These are phyloP conservation scores for Antennarius maculatus DNA, from an alignment of 2,797 vertebrate genomes.

Conservation along the genomic window DNA sequence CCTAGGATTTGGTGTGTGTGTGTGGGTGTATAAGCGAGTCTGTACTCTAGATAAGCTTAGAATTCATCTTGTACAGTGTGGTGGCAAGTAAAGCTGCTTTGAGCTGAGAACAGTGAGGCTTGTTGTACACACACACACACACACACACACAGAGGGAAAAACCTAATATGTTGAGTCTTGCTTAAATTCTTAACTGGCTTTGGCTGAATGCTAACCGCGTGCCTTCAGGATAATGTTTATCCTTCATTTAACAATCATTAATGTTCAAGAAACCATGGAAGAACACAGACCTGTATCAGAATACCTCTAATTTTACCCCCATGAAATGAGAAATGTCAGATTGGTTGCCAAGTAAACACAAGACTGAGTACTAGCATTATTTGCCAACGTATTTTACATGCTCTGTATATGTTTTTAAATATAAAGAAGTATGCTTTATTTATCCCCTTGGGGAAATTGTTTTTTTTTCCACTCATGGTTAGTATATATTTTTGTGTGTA, in stretches of 20 bases:
- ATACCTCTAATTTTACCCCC: conserved; percentile 43
- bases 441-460: too few species aligned
- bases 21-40: neutral
- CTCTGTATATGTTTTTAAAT: conserved; percentile 56
- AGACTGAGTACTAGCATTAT: conserved; percentile 10
- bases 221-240: conserved; percentile 35
- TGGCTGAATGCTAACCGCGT: conserved; percentile 16
- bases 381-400: conserved; percentile 10
- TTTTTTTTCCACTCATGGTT: too few species aligned
- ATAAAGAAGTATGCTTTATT: neutral
- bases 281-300: conserved; percentile 29
- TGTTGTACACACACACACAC: conserved; percentile 6
- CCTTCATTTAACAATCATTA: conserved; percentile 35
- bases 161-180: conserved; percentile 49
- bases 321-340: conserved; percentile 25
- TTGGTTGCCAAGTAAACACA: conserved; percentile 36
- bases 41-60: conserved; percentile 28
- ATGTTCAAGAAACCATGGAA: conserved; percentile 14
- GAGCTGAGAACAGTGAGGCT: conserved; percentile 10
- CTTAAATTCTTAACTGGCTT: conserved; percentile 27
- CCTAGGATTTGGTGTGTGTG: conserved; percentile 45
- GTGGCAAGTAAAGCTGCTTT: conserved; percentile 30
- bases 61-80: conserved; percentile 39
- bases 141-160: neutral
- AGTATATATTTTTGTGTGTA: too few species aligned